phyloP scores from a whole-genome alignment of 2,797 vertebrate species.

The Pangasius sanitwongsei region DNA sequence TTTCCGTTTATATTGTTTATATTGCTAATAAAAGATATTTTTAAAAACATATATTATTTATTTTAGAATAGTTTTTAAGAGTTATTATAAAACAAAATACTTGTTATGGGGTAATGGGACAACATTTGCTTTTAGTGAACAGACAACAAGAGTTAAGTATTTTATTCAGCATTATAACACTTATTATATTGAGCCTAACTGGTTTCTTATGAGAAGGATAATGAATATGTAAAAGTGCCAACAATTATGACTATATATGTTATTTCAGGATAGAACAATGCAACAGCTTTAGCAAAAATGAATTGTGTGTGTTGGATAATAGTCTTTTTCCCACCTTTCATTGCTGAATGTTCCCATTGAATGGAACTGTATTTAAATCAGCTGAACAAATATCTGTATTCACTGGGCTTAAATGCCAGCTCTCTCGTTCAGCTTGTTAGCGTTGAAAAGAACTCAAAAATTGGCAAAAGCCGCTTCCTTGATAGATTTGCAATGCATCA shows the following conservation, averaged over 20 bases:
- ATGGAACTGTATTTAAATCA: constrained; percentile 53
- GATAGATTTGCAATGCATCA: constrained; percentile 58
- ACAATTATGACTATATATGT: background rate
- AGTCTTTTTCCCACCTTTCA: constrained; percentile 45
- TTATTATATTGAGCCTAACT: background rate
- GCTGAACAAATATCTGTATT: constrained; percentile 56
- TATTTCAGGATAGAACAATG: constrained; percentile 9
- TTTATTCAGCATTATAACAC: background rate
- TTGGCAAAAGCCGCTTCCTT: constrained; percentile 56
- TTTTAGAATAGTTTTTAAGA: background rate
- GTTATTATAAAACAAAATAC: background rate
- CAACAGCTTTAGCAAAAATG: background rate
- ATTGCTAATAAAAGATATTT: background rate
- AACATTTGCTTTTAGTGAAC: background rate
- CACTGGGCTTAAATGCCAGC: constrained; percentile 48
- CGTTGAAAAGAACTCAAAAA: constrained; percentile 47
- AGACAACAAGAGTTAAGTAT: background rate
- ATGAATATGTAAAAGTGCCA: constrained; percentile 8
- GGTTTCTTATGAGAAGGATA: constrained; percentile 6
- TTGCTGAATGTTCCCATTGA: constrained; percentile 47
- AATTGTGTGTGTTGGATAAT: constrained; percentile 33
- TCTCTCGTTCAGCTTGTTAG: constrained; percentile 50
- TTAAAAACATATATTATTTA: background rate
- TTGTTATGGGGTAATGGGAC: background rate
- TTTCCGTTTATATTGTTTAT: background rate